Percentiles rank a stretch among this genome's conserved stretches.
These are phyloP conservation scores for Pycnonotus jocosus DNA, from an alignment of 2,113 vertebrate species.

Conservation along the genomic window DNA sequence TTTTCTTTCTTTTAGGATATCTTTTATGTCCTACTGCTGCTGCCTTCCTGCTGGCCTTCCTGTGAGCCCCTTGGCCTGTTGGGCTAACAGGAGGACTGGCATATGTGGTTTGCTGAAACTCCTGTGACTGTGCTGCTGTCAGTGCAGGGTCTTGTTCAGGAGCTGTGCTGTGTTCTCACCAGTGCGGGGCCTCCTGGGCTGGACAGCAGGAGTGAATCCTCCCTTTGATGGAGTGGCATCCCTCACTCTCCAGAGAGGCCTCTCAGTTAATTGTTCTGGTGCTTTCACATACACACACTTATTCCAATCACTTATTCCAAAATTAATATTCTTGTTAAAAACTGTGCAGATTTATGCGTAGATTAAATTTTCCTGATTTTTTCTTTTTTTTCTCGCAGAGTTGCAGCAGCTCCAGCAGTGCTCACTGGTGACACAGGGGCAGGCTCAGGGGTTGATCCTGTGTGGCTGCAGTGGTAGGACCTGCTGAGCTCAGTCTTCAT, in stretches of 20 bases:
- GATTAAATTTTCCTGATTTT: rapidly evolving
- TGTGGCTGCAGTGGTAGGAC: background rate
- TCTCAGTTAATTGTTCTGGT: background rate
- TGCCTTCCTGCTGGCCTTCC: background rate
- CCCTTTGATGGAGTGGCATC: background rate
- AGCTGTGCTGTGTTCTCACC: background rate
- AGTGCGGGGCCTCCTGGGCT: rapidly evolving
- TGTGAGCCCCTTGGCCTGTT: background rate
- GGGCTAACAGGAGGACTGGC: background rate
- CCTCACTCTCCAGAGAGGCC: background rate
- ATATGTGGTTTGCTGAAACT: background rate
- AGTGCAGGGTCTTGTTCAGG: background rate
- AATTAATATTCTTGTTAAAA: background rate
- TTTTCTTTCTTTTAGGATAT: background rate
- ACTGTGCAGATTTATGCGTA: background rate
- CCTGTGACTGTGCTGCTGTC: background rate
- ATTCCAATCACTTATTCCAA: background rate
- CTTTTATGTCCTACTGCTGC: background rate
- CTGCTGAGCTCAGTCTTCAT: background rate
- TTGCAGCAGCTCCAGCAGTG: background rate
- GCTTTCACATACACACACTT: background rate
- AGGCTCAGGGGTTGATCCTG: background rate
- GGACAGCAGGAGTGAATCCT: background rate
- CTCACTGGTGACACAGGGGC: background rate
- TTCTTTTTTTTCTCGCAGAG: rapidly evolving